A percentile compares a stretch with the other conserved stretches of the same genome.
Evolutionary conservation across 1,140 invertebrate genomes (phyloP).

Genomic region (Dysdera silvatica): DNA sequence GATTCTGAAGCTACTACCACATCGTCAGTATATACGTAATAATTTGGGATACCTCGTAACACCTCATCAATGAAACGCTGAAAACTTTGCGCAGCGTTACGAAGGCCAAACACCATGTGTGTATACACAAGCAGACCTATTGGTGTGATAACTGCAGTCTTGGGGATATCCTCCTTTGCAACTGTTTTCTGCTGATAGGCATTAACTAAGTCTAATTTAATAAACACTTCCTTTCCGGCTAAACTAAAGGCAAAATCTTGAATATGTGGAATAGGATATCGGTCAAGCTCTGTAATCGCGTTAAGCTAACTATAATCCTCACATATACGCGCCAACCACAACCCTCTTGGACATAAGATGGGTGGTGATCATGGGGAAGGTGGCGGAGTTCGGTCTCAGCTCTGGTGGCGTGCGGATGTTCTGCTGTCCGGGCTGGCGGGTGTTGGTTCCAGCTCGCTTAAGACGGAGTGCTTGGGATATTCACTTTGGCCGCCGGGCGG

Average conservation of each 20-base stretch:
- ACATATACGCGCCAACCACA: conserved; percentile 2
- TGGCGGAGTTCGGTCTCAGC: too few relatives aligned
- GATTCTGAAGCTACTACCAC: conserved; percentile 44
- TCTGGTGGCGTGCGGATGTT: too few relatives aligned
- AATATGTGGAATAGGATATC: conserved; percentile 27
- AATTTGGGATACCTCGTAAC: background rate
- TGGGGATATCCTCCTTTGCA: conserved; percentile 7
- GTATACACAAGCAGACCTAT: conserved; percentile 26
- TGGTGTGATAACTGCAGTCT: conserved; percentile 27
- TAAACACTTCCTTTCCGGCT: conserved; percentile 11
- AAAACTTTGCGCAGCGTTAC: conserved; percentile 25
- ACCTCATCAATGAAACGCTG: conserved; percentile 21
- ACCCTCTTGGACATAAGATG: too few relatives aligned
- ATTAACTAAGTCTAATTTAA: conserved; percentile 14
- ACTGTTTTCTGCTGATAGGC: conserved; percentile 24
- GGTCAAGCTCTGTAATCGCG: conserved; percentile 11
- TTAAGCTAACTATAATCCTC: conserved; percentile 28
- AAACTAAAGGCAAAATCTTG: conserved; percentile 12
- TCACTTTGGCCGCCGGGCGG: too few relatives aligned
- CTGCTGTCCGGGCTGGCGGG: too few relatives aligned
- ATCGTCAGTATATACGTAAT: background rate
- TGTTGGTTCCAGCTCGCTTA: too few relatives aligned
- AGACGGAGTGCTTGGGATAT: too few relatives aligned
- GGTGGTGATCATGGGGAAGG: too few relatives aligned
- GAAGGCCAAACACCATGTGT: conserved; percentile 23